Evolutionary conservation across 2,888 invertebrate species (phyloP).

Genomic region (Mantis religiosa): DNA sequence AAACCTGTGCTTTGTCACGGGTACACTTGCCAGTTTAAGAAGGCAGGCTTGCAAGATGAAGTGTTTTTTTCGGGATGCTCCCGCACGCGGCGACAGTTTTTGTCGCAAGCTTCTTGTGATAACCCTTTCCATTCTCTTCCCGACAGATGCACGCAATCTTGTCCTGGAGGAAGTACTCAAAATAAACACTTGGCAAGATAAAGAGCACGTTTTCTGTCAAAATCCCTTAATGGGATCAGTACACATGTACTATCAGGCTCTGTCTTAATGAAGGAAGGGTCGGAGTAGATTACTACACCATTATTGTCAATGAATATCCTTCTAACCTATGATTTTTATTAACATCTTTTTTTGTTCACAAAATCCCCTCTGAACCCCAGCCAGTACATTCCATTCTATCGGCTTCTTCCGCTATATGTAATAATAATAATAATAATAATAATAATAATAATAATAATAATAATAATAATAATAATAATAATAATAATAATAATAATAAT

Average conservation of each 20-base stretch:
- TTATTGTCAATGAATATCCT: background rate
- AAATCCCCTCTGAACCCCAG: no score
- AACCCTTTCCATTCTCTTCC: background rate
- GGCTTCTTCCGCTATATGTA: no score
- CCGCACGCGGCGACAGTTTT: background rate
- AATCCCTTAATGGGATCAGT: background rate
- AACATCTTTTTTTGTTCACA: no score
- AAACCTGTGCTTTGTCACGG: background rate
- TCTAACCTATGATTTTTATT: background rate
- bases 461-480: no score
- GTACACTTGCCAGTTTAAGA: background rate
- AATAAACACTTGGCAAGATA: constrained; percentile 15
- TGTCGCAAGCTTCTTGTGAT: background rate
- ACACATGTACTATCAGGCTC: background rate
- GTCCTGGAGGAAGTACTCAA: background rate
- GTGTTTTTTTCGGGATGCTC: background rate
- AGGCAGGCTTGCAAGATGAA: background rate
- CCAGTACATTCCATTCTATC: no score
- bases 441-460: no score
- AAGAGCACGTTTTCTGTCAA: constrained; percentile 2
- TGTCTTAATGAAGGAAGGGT: background rate
- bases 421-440: no score
- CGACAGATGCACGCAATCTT: constrained; percentile 8
- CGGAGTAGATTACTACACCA: background rate
- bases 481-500: no score